phyloP scores from a whole-genome alignment of 35 echinoderm and acorn worm species.

The Apostichopus japonicus region DNA sequence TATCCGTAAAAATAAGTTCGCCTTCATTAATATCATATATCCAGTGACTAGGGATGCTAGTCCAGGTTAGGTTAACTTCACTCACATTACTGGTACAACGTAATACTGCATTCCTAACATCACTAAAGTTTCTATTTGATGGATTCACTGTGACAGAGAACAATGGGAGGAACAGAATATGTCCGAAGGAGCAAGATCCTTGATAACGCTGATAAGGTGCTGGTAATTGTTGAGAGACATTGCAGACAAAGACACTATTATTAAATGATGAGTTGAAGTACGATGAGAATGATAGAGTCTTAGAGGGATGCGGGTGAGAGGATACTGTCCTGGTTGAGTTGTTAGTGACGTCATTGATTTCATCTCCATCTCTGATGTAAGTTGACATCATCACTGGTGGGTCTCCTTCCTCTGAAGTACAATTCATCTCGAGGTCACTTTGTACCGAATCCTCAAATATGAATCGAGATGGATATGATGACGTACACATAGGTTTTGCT shows the following conservation, averaged over 20 bases:
- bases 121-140: too few relatives aligned
- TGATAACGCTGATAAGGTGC: not conserved
- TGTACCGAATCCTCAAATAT: not conserved
- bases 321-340: not conserved
- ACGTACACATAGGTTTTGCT: not conserved
- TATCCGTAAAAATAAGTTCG: too few relatives aligned
- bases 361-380: not conserved
- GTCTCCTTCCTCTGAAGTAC: not conserved
- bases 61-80: too few relatives aligned
- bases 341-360: not conserved
- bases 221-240: constrained; percentile 23
- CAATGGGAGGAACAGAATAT: too few relatives aligned
- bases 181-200: constrained; percentile 9
- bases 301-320: too few relatives aligned
- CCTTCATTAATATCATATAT: not conserved
- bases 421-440: not conserved
- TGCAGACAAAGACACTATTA: constrained; percentile 9
- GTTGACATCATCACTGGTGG: not conserved
- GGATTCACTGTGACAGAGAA: too few relatives aligned
- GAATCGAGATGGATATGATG: not conserved
- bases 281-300: not conserved
- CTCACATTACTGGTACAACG: too few relatives aligned
- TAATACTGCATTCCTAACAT: too few relatives aligned
- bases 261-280: not conserved
- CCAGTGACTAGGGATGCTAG: too few relatives aligned